Base-by-base conservation (phyloP, 2,888 invertebrate genomes). In the Spisula solida region DNA sequence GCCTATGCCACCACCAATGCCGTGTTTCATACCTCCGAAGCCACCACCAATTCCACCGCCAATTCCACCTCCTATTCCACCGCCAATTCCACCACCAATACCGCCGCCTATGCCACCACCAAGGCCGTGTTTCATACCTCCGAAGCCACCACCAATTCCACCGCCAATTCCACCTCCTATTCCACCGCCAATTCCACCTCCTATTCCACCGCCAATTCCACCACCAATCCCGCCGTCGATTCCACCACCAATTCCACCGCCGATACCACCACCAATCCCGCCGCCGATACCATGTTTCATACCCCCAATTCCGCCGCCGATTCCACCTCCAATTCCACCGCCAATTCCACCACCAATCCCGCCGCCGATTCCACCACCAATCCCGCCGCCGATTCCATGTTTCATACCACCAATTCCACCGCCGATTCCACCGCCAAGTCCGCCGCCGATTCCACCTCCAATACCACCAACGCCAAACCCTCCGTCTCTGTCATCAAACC, bases 101-200 rank as follows among this genome's bases (percentile, higher is more conserved):
- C 80, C 80, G 20, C 47, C 80, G 14, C 80, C 80, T 0, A 80
- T 48, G 14, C 80, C 80, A 82, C 82, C 82, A 6, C 82, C 56
- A 25, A 60, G 1, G 55, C 66, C 66, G 10, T n/a, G n/a, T n/a
- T n/a, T n/a, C n/a, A n/a, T n/a, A n/a, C 47, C 66, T 56, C n/a
- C 41, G 10, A 70, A 25, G 0, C 83, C 83, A 29, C 51, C 78
- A 6, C 84, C 70, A 16, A 16, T 18, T 18, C 78, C 78, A 14
- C 84, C 47, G 12, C 41, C 83, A 14, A 25, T 48, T 29, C 18
- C 25, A 16, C 25, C 34, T 1, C 84, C 75, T 0, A n/a, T 29
- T 1, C 78, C 29, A n/a, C 80, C 85, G 6, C 81, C 81, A 5
- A 81, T 55, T 16, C 81, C 81, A 10, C 29, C 31, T 1, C 81